Evolutionary conservation across 2,113 vertebrate genomes (phyloP), one percentile per base, ranked within the genome.

Genomic region (Tinamus guttatus): DNA sequence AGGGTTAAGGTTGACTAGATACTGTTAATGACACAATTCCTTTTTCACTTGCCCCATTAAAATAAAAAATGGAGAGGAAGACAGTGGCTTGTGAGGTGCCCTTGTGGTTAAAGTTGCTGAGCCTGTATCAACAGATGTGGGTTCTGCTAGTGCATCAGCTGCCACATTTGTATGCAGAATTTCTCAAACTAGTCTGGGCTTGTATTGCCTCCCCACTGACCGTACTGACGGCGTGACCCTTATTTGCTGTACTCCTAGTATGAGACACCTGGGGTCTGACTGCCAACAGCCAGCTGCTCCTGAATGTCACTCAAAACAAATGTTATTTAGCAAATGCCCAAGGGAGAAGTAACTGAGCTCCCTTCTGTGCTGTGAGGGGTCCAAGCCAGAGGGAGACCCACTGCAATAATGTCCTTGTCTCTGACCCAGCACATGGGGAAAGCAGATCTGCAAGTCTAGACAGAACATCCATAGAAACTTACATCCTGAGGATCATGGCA

Each of bases 321-420:
- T 0, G 1, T 0, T 5, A 5, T 38, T 19, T 74, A 5, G 6
- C 9, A 58, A 59, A 87, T 16, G 27, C 65, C 69, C n/a, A 3
- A 8, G 74, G 36, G 74, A 79, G 1, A 0, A 1, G 8, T 1
- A 22, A 47, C 49, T 9, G 45, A 59, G 43, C 13, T 87, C 56
- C 22, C 13, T 62, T 30, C 62, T 12, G 40, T 49, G 52, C 51
- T 75, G 40, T 36, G 11, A 28, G 3, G 13, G 52, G 17, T 13
- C 8, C 1, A 11, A 22, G 25, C 5, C 16, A 10, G 18, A 49
- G 40, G 27, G 47, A 4, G 40, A 15, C 6, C 32, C 58, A 32
- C 16, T 13, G 52, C 13, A 2, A 0, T 0, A 1, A 41, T 8
- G 65, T 28, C 2, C 0, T 17, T 28, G 40, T 52, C 76, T 8